Evolutionary conservation across 2,113 vertebrate species (phyloP).

Genomic region (Emydocephalus ijimae): DNA sequence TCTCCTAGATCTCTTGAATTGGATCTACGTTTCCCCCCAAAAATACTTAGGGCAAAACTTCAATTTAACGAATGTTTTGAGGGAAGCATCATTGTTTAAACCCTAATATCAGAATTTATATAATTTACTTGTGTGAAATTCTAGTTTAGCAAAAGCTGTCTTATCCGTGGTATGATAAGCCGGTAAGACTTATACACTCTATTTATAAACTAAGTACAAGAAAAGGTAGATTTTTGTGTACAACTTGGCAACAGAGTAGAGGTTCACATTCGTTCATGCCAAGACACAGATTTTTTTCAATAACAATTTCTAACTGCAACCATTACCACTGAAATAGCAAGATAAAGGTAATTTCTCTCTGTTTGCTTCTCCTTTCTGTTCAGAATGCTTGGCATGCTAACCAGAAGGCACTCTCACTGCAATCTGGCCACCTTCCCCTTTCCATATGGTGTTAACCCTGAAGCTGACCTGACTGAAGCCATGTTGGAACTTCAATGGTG

Average conservation of each 20-base stretch:
- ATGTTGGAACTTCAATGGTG: no score
- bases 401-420: neutral
- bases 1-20: neutral
- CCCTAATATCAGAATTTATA: neutral
- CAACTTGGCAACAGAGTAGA: neutral
- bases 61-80: neutral
- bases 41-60: neutral
- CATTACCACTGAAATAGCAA: neutral
- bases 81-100: neutral
- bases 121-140: neutral
- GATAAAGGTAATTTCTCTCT: neutral
- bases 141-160: neutral
- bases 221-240: neutral
- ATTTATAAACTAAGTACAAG: neutral
- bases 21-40: neutral
- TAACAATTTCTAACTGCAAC: neutral
- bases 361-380: neutral
- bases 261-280: neutral
- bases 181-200: neutral
- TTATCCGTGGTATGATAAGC: neutral
- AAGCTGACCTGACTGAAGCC: no score
- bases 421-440: neutral
- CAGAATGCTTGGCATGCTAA: neutral
- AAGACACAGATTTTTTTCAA: neutral
- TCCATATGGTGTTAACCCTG: neutral